Conservation (phyloP, 2,113 vertebrate genomes). For the Cheilinus undulatus region DNA sequence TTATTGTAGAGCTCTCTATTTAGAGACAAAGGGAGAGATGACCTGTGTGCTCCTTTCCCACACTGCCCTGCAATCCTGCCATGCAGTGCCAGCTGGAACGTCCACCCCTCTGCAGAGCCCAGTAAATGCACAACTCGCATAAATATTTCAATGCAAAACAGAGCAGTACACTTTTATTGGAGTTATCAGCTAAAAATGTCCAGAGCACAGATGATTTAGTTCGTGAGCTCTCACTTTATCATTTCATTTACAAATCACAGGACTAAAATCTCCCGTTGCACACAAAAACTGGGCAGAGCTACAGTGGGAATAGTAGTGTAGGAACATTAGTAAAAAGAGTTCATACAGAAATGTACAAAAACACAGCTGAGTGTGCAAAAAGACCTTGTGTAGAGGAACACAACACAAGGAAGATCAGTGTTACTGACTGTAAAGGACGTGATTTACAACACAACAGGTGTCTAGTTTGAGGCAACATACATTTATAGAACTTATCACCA, state of each 20-base stretch:
- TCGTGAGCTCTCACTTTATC: conserved; percentile 56
- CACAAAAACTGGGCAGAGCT: conserved; percentile 28
- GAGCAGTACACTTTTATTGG: conserved; percentile 24
- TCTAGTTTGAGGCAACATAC: conserved; percentile 6
- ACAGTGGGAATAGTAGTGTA: conserved; percentile 11
- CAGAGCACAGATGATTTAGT: conserved; percentile 18
- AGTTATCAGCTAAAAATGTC: conserved; percentile 10
- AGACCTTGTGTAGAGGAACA: conserved; percentile 4
- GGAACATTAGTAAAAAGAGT: conserved; percentile 37
- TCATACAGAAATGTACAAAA: conserved; percentile 55
- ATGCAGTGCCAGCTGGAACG: conserved; percentile 43
- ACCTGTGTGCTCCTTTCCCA: conserved; percentile 64
- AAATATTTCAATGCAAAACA: conserved; percentile 17
- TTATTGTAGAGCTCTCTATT: conserved; percentile 13
- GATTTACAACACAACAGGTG: conserved; percentile 15
- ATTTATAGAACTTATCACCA: neutral
- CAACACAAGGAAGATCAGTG: neutral
- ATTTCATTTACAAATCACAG: conserved; percentile 32
- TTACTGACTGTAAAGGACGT: conserved; percentile 4
- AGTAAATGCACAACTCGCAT: conserved; percentile 4
- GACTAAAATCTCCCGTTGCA: conserved; percentile 18
- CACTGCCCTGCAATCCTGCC: conserved; percentile 18
- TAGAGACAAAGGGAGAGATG: conserved; percentile 43
- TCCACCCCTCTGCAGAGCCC: neutral
- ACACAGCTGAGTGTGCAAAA: conserved; percentile 38